phyloP scores from a whole-genome alignment of 2,797 vertebrate species.

The Limnodromus scolopaceus region DNA sequence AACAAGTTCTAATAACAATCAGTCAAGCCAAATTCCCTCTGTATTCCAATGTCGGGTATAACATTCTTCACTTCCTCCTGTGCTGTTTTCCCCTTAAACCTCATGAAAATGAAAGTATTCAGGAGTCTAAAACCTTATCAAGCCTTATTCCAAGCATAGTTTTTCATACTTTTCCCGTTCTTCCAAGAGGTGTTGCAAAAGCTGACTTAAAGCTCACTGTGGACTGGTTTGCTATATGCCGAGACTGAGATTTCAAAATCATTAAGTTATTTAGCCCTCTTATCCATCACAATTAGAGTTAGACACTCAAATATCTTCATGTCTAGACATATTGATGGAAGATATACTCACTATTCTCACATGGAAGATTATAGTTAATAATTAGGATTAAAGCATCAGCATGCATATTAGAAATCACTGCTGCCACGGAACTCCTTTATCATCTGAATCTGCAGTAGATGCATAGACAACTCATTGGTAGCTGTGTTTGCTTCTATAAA shows the following conservation, averaged over 20 bases:
- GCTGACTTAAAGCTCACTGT: neutral
- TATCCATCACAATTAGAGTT: neutral
- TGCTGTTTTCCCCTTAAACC: neutral
- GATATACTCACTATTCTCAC: neutral
- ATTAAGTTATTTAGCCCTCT: neutral
- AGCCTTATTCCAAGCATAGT: neutral
- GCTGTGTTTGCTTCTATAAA: neutral
- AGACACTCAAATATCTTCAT: neutral
- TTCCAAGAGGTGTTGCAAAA: neutral
- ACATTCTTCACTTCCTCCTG: neutral
- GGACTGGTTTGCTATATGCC: neutral
- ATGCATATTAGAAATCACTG: neutral
- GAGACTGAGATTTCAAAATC: neutral
- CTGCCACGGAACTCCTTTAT: neutral
- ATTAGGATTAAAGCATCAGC: conserved; percentile 8
- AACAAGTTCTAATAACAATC: conserved; percentile 8
- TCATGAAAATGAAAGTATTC: neutral
- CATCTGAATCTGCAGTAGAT: neutral
- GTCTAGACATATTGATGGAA: conserved; percentile 35
- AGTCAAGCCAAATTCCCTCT: neutral
- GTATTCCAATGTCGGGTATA: neutral
- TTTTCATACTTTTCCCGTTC: neutral
- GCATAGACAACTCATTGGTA: neutral
- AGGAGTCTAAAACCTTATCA: neutral
- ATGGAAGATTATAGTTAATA: conserved; percentile 19